Evolutionary conservation across 2,888 invertebrate species (phyloP).

Genomic region (Brachypalpus laphriformis): DNA sequence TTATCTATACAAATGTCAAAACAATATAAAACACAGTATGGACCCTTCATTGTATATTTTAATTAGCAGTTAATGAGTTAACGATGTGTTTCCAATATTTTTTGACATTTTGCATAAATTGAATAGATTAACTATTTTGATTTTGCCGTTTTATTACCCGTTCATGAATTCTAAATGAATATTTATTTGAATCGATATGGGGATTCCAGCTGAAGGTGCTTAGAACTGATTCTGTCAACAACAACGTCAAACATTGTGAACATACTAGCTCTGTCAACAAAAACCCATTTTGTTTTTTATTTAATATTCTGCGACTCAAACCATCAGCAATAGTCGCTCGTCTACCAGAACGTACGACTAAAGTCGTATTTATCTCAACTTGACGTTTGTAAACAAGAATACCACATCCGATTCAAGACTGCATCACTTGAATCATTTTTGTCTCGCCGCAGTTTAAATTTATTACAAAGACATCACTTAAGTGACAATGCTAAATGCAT

Average conservation of each 20-base stretch:
- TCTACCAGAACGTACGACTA: background rate
- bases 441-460: no score
- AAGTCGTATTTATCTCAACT: background rate
- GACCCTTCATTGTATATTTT: background rate
- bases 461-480: no score
- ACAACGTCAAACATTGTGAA: background rate
- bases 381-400: background rate
- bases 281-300: background rate
- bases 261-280: background rate
- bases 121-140: background rate
- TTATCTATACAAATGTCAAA: background rate
- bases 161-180: conserved; percentile 7
- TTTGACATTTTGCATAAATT: conserved; percentile 17
- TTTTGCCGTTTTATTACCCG: background rate
- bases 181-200: conserved; percentile 5
- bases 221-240: conserved; percentile 5
- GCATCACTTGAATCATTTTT: no score
- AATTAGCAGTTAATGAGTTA: conserved; percentile 7
- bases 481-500: background rate
- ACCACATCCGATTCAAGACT: background rate
- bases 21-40: background rate
- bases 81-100: background rate
- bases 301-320: background rate
- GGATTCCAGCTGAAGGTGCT: conserved; percentile 3
- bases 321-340: background rate